Evolutionary conservation across 2,888 invertebrate species (phyloP).

Genomic region (Tetragonula carbonaria): DNA sequence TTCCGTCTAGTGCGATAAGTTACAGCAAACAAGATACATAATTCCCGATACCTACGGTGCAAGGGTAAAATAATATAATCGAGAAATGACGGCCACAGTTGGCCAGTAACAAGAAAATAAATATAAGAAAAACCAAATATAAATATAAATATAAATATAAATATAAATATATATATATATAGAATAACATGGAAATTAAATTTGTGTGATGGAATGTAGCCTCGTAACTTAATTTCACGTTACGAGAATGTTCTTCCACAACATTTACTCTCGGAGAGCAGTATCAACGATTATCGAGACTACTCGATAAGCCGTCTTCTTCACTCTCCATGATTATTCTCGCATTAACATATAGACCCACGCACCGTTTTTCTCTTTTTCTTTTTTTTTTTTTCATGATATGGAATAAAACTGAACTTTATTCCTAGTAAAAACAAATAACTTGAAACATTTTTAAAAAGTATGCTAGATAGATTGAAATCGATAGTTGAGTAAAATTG

Average conservation of each 20-base stretch:
- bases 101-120: slow-evolving; percentile 31
- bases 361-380: slow-evolving; percentile 25
- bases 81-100: slow-evolving; percentile 35
- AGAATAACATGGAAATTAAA: slow-evolving; percentile 13
- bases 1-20: slow-evolving; percentile 67
- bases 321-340: slow-evolving; percentile 74
- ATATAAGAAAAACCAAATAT: neutral
- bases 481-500: no score
- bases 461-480: neutral
- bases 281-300: slow-evolving; percentile 80
- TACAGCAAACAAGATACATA: slow-evolving; percentile 64
- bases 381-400: slow-evolving; percentile 2
- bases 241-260: slow-evolving; percentile 82
- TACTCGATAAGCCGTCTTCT: slow-evolving; percentile 78
- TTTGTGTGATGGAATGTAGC: slow-evolving; percentile 81
- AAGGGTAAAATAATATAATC: slow-evolving; percentile 66
- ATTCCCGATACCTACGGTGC: slow-evolving; percentile 67
- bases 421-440: slow-evolving; percentile 22
- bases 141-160: neutral
- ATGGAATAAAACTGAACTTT: slow-evolving; percentile 16
- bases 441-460: slow-evolving; percentile 8
- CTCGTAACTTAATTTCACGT: slow-evolving; percentile 77
- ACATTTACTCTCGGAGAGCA: slow-evolving; percentile 78
- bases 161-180: neutral
- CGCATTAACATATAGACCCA: slow-evolving; percentile 31